phyloP scores from a whole-genome alignment of 2,888 invertebrate genomes.

The Ectropis crepuscularia region DNA sequence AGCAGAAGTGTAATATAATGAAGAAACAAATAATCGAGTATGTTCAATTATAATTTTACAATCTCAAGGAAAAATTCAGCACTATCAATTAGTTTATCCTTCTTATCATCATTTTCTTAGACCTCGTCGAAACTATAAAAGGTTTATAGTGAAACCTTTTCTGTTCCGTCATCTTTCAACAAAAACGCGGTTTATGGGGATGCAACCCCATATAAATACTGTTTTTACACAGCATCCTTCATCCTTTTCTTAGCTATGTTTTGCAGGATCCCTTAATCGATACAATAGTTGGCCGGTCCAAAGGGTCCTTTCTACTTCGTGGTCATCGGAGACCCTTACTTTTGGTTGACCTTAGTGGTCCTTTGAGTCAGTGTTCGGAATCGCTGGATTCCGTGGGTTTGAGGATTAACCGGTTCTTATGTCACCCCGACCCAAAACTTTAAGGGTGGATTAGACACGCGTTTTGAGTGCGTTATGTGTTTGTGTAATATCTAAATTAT shows the following conservation, averaged over 20 bases:
- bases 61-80: no score
- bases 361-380: conserved; percentile 17
- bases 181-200: neutral
- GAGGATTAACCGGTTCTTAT: conserved; percentile 20
- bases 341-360: conserved; percentile 14
- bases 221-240: neutral
- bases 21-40: no score
- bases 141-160: no score
- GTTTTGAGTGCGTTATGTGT: no score
- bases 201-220: neutral
- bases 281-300: conserved; percentile 10
- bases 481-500: no score
- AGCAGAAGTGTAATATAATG: no score
- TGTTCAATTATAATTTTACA: no score
- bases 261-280: conserved; percentile 1
- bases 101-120: no score
- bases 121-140: no score
- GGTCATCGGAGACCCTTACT: conserved; percentile 24
- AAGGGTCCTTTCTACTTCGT: conserved; percentile 4
- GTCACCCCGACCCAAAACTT: conserved; percentile 21
- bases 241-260: conserved; percentile 12
- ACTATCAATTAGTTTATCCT: no score
- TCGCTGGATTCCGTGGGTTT: conserved; percentile 17
- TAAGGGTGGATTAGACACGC: neutral
- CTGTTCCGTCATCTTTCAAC: no score